Evolutionary conservation across 2,888 invertebrate species (phyloP), one percentile per base, ranked within the genome.

Genomic region (Pimpla rufipes): DNA sequence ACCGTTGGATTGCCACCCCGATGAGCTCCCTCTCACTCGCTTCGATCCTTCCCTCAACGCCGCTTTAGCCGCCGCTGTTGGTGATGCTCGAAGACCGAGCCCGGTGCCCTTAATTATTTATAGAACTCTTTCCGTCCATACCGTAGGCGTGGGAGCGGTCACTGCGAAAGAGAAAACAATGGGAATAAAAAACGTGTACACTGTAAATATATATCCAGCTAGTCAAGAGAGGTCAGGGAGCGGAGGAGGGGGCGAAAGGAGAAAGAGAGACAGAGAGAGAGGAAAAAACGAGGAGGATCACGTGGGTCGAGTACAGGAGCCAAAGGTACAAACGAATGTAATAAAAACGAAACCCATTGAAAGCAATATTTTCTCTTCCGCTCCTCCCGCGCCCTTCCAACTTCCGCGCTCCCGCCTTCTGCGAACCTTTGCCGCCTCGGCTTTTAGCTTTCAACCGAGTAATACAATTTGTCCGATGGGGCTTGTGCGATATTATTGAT

Each of bases 101-200:
- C 55, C 18, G 55, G 40, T 29, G 23, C 57, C 45, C 67, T 78
- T 50, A 75, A 78, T 82, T 82, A 82, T 82, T 82, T 82, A 70
- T 59, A 62, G 71, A 66, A 55, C 50, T 40, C 47, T 35, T 45
- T 55, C 35, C 45, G 29, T 52, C 37, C 52, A 73, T 78, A 55
- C 35, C 35, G 52, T 21, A 57, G 70, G 70, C 18, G 37, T 50
- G 57, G 52, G 45, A 11, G 55, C 37, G 42, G 66, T 81, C 29
- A 52, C 82, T 70, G 68, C 35, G 29, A 70, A 47, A 55, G 13
- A 47, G 8, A 67, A 57, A 23, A 75, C 10, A 42, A 78, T 70
- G 18, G 1, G 50, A 29, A 62, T 70, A 23, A 50, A 23, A 50
- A 23, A 68, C 62, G 45, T 35, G 37, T 40, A 50, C 21, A 16